Evolutionary conservation across 2,113 vertebrate species (phyloP).

Genomic region (Lates calcarifer): DNA sequence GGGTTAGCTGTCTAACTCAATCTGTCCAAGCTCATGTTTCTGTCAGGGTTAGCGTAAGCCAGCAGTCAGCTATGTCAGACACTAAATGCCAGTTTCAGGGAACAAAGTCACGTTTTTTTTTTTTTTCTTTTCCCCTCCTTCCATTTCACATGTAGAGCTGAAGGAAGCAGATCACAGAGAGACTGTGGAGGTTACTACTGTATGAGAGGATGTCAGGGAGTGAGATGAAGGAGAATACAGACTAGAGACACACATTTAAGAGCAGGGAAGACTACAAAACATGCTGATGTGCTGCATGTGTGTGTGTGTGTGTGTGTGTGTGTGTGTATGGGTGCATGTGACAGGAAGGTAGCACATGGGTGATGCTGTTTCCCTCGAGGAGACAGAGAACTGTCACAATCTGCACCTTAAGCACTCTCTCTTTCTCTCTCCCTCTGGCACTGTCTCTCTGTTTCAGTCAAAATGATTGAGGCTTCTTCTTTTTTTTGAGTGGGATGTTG

Average conservation of each 20-base stretch:
- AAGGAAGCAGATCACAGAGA: conserved; percentile 39
- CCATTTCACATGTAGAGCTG: conserved; percentile 35
- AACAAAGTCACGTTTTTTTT: conserved; percentile 46
- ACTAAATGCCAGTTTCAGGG: conserved; percentile 66
- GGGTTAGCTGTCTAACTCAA: conserved; percentile 70
- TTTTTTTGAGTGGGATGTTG: neutral
- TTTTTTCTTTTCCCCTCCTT: neutral
- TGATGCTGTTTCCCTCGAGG: conserved; percentile 66
- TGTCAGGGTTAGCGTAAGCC: conserved; percentile 73
- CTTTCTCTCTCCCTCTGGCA: conserved; percentile 28
- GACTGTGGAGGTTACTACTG: conserved; percentile 39
- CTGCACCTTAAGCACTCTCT: conserved; percentile 62
- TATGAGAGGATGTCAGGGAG: conserved; percentile 19
- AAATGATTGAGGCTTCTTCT: conserved; percentile 40
- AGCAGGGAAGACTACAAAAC: conserved; percentile 53
- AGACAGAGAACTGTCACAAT: conserved; percentile 78
- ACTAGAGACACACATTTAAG: conserved; percentile 45
- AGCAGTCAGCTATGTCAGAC: conserved; percentile 63
- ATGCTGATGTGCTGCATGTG: conserved; percentile 36
- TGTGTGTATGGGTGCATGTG: conserved; percentile 28
- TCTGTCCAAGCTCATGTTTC: conserved; percentile 74
- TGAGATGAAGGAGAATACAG: conserved; percentile 34
- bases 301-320: conserved; percentile 29
- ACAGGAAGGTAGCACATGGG: conserved; percentile 62
- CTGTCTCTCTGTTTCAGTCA: conserved; percentile 56